phyloP scores from a whole-genome alignment of 2,797 vertebrate species.

The Neoniphon sammara region DNA sequence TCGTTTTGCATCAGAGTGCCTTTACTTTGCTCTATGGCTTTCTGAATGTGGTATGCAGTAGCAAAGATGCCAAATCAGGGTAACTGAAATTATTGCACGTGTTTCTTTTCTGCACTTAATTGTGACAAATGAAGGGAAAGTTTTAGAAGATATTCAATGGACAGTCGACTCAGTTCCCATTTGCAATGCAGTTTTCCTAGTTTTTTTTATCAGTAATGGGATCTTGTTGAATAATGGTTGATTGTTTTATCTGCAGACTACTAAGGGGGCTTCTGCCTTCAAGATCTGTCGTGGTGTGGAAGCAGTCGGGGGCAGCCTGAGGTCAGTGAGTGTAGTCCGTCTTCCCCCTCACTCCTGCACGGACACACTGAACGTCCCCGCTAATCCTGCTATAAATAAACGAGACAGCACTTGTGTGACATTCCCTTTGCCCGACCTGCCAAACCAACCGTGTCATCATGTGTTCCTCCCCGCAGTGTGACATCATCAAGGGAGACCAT shows the following conservation, averaged over 20 bases:
- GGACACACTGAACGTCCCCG: not conserved
- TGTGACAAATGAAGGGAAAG: not conserved
- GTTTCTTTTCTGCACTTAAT: too few relatives aligned
- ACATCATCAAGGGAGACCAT: conserved; percentile 89
- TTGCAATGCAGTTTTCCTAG: not conserved
- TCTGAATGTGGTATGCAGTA: not conserved
- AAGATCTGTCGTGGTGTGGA: conserved; percentile 91
- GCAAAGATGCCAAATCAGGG: too few relatives aligned
- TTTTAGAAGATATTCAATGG: not conserved
- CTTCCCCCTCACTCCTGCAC: not conserved
- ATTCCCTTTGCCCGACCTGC: not conserved
- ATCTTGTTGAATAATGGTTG: not conserved
- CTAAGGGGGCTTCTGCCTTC: conserved; percentile 91
- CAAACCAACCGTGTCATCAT: conserved; percentile 28
- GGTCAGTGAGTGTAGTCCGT: conserved; percentile 79
- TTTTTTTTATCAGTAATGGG: not conserved
- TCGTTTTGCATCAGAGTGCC: not conserved
- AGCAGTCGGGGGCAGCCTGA: conserved; percentile 89
- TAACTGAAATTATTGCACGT: too few relatives aligned
- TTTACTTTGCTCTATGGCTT: not conserved
- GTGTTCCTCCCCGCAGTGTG: conserved; percentile 77
- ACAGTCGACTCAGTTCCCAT: too few relatives aligned
- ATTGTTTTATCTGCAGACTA: conserved; percentile 82
- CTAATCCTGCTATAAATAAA: conserved; percentile 32
- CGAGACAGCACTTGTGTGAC: not conserved